Base-by-base conservation (phyloP, 2,113 vertebrate genomes). In the Oncorhynchus mykiss region DNA sequence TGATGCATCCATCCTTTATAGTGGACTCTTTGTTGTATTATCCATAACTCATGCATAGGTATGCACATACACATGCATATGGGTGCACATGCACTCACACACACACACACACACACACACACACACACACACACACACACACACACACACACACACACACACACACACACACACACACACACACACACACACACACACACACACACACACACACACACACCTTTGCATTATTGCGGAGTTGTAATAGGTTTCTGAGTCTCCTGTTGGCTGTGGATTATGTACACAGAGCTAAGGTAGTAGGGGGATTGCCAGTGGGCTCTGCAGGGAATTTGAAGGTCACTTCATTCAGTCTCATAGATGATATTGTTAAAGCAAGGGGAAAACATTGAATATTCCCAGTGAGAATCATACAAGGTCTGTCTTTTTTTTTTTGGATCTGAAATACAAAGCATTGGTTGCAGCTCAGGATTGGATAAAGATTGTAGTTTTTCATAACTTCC, bases 261-360 rank as follows among this genome's bases (percentile, higher is more conserved):
- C 57, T 65, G n/a, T 25, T 34, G 11, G 16, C 59, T 60, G n/a
- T 66, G 67, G 45, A 49, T 31, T 39, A 39, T 45, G 39, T 45
- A 45, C 9, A 45, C 48, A 70, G 49, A 49, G 39, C 72, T 70
- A 69, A 70, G 62, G 69, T 73, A 65, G 29, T 78, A 72, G 71
- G 67, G 72, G 71, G 16, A 49, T 77, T 69, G 67, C 78, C 78
- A 76, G 48, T 70, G 75, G 66, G 74, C 67, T 71, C 22, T 57
- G 6, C 34, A 66, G 72, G 72, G 74, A 72, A 74, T 75, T 71
- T 77, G 73, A 85, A 80, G 84, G 80, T 85, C 73, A 83, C 72
- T 18, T 31, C 77, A 27, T 76, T 71, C 73, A 13, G 60, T 83
- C 72, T 82, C 76, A 80, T 27, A 27, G 27, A 72, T 82, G 78